These are phyloP conservation scores for Copidosoma floridanum DNA, from an alignment of 1,140 invertebrate genomes.

Conservation along the genomic window DNA sequence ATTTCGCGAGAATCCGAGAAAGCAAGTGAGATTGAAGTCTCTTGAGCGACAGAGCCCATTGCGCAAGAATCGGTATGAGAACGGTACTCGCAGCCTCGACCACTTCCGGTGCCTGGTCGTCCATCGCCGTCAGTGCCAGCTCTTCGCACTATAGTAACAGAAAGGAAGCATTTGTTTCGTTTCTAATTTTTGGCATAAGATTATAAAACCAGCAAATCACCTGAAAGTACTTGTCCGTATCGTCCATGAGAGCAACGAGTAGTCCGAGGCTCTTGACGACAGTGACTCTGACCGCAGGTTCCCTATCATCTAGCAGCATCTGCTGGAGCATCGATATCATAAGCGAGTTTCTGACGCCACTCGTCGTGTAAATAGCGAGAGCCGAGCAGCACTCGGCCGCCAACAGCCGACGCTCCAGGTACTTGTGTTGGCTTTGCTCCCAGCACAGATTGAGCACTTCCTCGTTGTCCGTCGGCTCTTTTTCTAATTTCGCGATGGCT, in stretches of 20 bases:
- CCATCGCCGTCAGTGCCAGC: conserved; percentile 58
- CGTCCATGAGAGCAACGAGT: conserved; percentile 65
- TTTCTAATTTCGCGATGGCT: conserved; percentile 61
- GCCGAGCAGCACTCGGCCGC: conserved; percentile 72
- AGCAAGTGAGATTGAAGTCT: conserved; percentile 56
- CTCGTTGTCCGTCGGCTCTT: conserved; percentile 61
- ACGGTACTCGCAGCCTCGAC: conserved; percentile 51
- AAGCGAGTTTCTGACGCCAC: conserved; percentile 68
- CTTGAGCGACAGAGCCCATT: conserved; percentile 64
- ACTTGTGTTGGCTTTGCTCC: conserved; percentile 75
- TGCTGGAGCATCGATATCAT: conserved; percentile 75
- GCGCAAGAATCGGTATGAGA: conserved; percentile 61
- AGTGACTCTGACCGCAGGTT: conserved; percentile 64
- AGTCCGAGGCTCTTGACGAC: conserved; percentile 67
- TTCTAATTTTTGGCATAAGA: no score
- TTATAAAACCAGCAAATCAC: no score
- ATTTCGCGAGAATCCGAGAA: conserved; percentile 44
- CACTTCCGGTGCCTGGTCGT: conserved; percentile 58
- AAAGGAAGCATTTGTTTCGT: no score
- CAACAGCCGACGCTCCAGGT: conserved; percentile 68
- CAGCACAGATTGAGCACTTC: conserved; percentile 76
- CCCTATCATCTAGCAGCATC: conserved; percentile 71
- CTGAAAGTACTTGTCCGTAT: conserved; percentile 69
- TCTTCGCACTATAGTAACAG: conserved; percentile 60
- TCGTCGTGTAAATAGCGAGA: conserved; percentile 70